Base-by-base conservation (phyloP, 2,888 invertebrate genomes). In the Torymus aiolomorphi region DNA sequence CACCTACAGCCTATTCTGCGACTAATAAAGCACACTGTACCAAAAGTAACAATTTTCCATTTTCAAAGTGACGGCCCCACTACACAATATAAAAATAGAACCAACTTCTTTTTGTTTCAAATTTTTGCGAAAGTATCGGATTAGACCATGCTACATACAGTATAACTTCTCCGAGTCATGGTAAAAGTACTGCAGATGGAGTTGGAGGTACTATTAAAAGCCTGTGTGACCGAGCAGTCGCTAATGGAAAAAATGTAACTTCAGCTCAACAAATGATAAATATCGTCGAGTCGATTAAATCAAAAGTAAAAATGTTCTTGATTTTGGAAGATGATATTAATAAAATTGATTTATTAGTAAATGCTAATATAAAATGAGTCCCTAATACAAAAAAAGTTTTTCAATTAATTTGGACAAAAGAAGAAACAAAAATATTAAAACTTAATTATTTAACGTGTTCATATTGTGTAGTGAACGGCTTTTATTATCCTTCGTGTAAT, bases 91-190 rank as follows among this genome's bases (percentile, higher is more conserved):
- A 76, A 78, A 63, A 78, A 82, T 18, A 77, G 75, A 59, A 71
- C 31, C 4, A 80, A 80, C 63, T 82, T 80, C 24, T 74, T 52
- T 77, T 59, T 80, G 4, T 71, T 82, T 70, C 14, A 67, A 12
- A 74, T 8, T 62, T 72, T 67, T 82, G 66, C 14, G 42, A 66
- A 31, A 66, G 59, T n/a, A 31, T 78, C 3, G 24, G 52, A 51
- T 70, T 79, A 0, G 2, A 70, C 8, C 13, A 54, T 51, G 69
- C 79, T 54, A 52, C 80, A 5, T 81, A 73, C 72, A 82, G 81
- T 65, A 80, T 71, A 62, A 72, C 77, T 18, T 51, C 80, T 20
- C 54, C 79, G 11, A 79, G 79, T n/a, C 80, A 82, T 42, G 75
- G 77, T 13, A 82, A 79, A 80, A 79, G 76, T 65, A 13, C 13